Evolutionary conservation across 1,140 invertebrate genomes (phyloP), one percentile per base, ranked within the genome.

Genomic region (Drosophila burlai): DNA sequence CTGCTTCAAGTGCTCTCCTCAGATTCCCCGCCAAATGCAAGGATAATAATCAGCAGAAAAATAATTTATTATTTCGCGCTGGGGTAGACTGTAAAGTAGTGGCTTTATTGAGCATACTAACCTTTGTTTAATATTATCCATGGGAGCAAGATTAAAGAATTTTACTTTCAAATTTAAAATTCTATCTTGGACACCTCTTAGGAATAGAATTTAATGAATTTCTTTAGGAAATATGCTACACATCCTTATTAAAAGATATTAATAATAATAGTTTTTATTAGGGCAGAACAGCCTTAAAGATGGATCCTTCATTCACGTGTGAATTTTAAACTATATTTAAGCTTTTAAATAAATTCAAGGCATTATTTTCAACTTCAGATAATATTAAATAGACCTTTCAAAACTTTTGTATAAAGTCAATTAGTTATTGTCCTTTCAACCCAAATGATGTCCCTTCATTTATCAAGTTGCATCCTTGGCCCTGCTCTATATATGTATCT

Each of bases 391-490:
- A 21, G 13, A 18, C 11, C 26, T 21, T 29, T 45, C 29, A 21
- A n/a, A 69, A 69, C 34, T 57, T 57, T 40, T 26, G 15, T 26
- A 5, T 40, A 67, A 69, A 45, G 29, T 49, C 69, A 73, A 72
- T 73, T 73, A 73, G 67, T 72, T 29, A 24, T 29, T 21, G 69
- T 45, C 40, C 34, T 26, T 59, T 26, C 52, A 8, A 18, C 54
- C 54, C 13, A 24, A 24, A 36, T 16, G 69, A 60, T 36, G 55
- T 18, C 15, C 68, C 38, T 73, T 73, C 69, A 73, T 73, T 73
- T 73, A 73, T 73, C 69, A 73, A 73, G 68, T 73, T 73, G 69
- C 69, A 73, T 73, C 69, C 67, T 45, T 73, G 54, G 43, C 43
- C 67, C 31, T n/a, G 36, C n/a, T 26, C 46, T 38, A 66, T 69